Evolutionary conservation across 2,797 vertebrate species (phyloP).

Genomic region (Myioborus melanocephalus): DNA sequence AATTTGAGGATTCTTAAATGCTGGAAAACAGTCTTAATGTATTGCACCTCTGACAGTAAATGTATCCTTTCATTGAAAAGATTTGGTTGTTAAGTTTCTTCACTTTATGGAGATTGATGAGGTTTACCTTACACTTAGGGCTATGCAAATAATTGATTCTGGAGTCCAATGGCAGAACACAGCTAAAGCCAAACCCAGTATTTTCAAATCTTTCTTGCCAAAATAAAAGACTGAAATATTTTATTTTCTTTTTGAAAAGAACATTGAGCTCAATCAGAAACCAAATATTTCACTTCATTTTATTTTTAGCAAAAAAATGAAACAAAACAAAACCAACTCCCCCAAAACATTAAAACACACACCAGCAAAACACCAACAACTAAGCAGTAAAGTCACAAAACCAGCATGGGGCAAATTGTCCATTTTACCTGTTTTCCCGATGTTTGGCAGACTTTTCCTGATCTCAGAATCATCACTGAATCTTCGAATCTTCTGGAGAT

Average conservation of each 20-base stretch:
- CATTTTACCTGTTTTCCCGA: background rate
- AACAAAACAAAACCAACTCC: background rate
- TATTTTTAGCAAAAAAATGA: background rate
- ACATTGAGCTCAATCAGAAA: background rate
- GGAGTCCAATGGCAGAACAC: background rate
- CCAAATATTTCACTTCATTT: background rate
- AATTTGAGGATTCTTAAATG: background rate
- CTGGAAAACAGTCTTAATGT: background rate
- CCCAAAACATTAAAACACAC: background rate
- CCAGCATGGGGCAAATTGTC: background rate
- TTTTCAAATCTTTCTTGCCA: slow-evolving; percentile 5
- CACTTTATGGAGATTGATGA: background rate
- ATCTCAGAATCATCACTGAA: background rate
- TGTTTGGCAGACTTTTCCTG: background rate
- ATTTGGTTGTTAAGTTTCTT: background rate
- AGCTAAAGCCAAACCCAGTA: slow-evolving; percentile 17
- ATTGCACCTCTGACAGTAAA: background rate
- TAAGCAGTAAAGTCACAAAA: background rate
- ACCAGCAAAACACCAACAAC: background rate
- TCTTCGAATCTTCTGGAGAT: background rate
- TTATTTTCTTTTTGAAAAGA: slow-evolving; percentile 4
- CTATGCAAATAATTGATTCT: slow-evolving; percentile 33
- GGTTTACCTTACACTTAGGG: slow-evolving; percentile 13
- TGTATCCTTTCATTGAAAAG: background rate
- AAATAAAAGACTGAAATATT: background rate